Conservation (phyloP, 2,113 vertebrate genomes). For the Epinephelus lanceolatus region DNA sequence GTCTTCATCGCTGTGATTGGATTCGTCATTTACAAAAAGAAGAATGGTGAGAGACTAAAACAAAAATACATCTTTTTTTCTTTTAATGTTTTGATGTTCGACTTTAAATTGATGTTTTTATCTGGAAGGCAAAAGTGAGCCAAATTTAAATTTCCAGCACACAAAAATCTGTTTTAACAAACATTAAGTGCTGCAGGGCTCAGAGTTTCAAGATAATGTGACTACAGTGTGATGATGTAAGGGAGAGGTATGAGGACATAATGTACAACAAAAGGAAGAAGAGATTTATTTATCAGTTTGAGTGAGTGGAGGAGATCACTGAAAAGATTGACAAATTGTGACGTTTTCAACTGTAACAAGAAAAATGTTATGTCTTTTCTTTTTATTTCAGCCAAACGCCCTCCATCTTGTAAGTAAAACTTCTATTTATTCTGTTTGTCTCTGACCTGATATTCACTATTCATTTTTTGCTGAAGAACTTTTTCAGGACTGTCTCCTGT, state of each 20-base stretch:
- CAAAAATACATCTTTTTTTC: neutral
- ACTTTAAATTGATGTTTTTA: neutral
- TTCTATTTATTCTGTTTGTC: neutral
- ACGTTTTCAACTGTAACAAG: neutral
- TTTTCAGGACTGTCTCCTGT: neutral
- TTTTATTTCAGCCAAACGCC: slow-evolving; percentile 16
- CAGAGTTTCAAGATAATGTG: too few relatives aligned
- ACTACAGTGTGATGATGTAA: too few relatives aligned
- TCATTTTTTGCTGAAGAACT: neutral
- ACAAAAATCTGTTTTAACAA: too few relatives aligned
- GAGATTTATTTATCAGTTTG: neutral
- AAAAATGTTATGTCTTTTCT: neutral
- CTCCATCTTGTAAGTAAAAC: slow-evolving; percentile 28
- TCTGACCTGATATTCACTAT: neutral
- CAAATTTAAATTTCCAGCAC: too few relatives aligned
- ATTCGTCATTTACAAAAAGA: too few relatives aligned
- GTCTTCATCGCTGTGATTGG: too few relatives aligned
- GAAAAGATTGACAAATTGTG: too few relatives aligned
- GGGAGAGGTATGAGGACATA: too few relatives aligned
- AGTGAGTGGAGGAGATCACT: neutral
- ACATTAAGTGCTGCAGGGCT: too few relatives aligned
- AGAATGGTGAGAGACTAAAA: neutral
- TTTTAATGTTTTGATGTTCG: too few relatives aligned
- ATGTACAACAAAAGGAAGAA: too few relatives aligned
- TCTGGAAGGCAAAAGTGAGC: neutral